Conservation (phyloP, 2,113 vertebrate genomes). For the Caretta caretta region DNA sequence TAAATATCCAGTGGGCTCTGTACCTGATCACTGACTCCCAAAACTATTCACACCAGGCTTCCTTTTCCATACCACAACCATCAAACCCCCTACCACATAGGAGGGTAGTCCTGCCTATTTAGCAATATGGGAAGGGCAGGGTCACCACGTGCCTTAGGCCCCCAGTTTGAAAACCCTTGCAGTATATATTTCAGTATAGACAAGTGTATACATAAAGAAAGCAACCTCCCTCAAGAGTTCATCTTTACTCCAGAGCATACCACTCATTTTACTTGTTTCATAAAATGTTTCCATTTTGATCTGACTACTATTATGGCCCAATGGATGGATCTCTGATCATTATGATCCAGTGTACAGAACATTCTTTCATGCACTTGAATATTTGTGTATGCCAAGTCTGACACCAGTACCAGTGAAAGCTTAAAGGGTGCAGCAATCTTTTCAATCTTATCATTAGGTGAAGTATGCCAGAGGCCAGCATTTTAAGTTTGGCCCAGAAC, state of each 20-base stretch:
- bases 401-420: background rate
- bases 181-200: background rate
- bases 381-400: background rate
- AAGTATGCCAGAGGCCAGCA: background rate
- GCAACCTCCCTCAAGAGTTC: rapidly evolving
- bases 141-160: background rate
- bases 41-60: background rate
- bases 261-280: background rate
- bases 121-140: background rate
- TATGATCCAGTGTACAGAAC: background rate
- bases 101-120: background rate
- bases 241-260: background rate
- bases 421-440: background rate
- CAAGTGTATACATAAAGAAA: background rate
- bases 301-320: background rate
- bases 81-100: background rate
- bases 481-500: constrained; percentile 5
- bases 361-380: background rate
- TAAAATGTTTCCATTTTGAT: background rate
- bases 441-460: constrained; percentile 26
- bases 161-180: rapidly evolving
- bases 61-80: background rate
- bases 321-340: background rate
- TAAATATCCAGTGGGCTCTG: background rate
- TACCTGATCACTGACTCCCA: background rate